Conservation (phyloP, 2,888 invertebrate genomes). For the Opisthograptis luteolata region DNA sequence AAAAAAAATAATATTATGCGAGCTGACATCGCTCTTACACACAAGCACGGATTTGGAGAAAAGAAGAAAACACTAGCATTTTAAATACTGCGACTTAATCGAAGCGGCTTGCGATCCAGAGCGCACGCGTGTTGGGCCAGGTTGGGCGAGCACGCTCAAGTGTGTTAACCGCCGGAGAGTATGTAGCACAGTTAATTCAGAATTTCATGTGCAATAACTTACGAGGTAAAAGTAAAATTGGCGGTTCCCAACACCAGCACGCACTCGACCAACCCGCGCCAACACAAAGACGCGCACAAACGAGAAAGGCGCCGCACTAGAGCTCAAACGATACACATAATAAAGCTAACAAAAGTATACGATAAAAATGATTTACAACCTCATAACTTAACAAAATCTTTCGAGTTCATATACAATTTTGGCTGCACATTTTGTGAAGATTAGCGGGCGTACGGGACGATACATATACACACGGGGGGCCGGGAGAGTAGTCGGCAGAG, state of each 20-base stretch:
- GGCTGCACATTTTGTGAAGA: slow-evolving; percentile 58
- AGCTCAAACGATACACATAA: slow-evolving; percentile 72
- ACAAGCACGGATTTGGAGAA: slow-evolving; percentile 51
- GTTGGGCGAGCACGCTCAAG: not conserved
- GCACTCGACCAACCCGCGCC: not conserved
- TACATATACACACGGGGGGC: slow-evolving; percentile 68
- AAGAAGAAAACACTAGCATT: slow-evolving; percentile 67
- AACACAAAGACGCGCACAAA: slow-evolving; percentile 13
- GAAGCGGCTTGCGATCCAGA: slow-evolving; percentile 40
- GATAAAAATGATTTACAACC: slow-evolving; percentile 83
- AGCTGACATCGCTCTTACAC: slow-evolving; percentile 66
- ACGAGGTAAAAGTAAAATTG: not conserved
- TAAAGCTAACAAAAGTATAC: slow-evolving; percentile 82
- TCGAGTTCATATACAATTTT: slow-evolving; percentile 72
- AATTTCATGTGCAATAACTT: not conserved
- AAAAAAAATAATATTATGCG: slow-evolving; percentile 62
- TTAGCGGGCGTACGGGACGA: slow-evolving; percentile 54
- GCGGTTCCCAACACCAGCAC: not conserved
- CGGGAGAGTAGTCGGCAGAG: slow-evolving; percentile 26
- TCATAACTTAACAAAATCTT: slow-evolving; percentile 78
- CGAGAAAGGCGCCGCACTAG: slow-evolving; percentile 40
- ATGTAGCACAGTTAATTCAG: not conserved
- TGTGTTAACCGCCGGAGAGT: not conserved
- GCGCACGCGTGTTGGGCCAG: not conserved
- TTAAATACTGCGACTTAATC: slow-evolving; percentile 67